Base-by-base conservation (phyloP, 2,888 invertebrate genomes). In the Meteorus cinctellus region DNA sequence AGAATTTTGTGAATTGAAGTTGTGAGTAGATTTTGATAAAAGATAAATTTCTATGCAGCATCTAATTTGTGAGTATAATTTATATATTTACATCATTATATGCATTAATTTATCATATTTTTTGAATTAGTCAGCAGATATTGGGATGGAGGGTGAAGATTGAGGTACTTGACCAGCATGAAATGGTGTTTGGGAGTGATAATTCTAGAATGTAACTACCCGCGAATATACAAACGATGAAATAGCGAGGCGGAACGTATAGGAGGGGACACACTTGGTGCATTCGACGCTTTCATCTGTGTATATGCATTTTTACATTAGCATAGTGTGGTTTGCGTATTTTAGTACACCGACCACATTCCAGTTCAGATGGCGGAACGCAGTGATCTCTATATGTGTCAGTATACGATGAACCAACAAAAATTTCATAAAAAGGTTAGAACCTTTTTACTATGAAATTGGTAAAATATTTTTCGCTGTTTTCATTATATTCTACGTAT, bases 291-390 rank as follows among this genome's bases (percentile, higher is more conserved):
- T 60, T 60, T 10, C 19, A 60, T 10, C 24, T 60, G 8, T 24
- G 12, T 14, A 14, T 29, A 12, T 12, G 59, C 8, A 29, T 24
- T 60, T 60, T 24, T 19, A 8, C 24, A 60, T 48, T 48, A 48
- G 48, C n/a, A 48, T 48, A 16, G 48, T 48, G 48, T 5, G 48
- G 48, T 48, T 24, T 48, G 19, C 27, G 41, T 27, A 41, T 67
- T 67, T 48, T 27, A 67, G 67, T 27, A 16, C 36, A 24, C 24
- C 10, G 5, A 67, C 41, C 45, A 67, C 45, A 45, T 67, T 41
- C 12, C 24, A 67, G 67, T 67, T 67, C 48, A 67, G 36, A 45
- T 36, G 6, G 45, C 41, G 67, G 48, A 67, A 67, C 67, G 45
- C 19, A 12, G 48, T 4, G n/a, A 3, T 67, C 16, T 48, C 24